phyloP scores from a whole-genome alignment of 2,113 vertebrate genomes.

The Odontophorus gujanensis region DNA sequence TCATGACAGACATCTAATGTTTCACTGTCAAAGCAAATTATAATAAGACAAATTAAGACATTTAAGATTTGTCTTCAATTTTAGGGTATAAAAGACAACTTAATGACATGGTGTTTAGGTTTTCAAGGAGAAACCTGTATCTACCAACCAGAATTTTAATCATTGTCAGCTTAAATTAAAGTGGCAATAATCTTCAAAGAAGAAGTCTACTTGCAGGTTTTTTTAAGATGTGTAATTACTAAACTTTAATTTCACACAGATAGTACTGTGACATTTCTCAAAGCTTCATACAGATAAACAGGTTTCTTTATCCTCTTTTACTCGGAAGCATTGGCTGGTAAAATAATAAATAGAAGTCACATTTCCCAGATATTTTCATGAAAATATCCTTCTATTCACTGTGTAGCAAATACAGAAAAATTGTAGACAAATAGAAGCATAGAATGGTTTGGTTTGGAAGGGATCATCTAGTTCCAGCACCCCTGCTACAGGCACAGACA shows the following conservation, averaged over 20 bases:
- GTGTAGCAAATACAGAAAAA: no score
- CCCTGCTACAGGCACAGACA: no score
- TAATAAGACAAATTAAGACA: conserved; percentile 1
- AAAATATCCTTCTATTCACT: not conserved
- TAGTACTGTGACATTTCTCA: not conserved
- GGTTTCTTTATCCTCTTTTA: not conserved
- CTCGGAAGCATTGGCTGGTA: not conserved
- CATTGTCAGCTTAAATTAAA: not conserved
- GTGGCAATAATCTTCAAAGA: not conserved
- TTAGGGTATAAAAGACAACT: not conserved
- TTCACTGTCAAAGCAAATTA: not conserved
- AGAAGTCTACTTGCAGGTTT: not conserved
- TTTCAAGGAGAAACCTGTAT: not conserved
- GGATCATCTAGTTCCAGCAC: no score
- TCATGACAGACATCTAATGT: not conserved
- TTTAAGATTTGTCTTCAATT: not conserved
- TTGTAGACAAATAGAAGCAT: no score
- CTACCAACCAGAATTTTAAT: conserved; percentile 3
- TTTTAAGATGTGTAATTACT: not conserved
- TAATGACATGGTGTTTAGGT: not conserved
- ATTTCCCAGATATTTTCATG: not conserved
- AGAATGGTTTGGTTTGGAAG: no score
- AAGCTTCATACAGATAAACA: not conserved
- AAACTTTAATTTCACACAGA: not conserved
- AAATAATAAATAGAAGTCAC: not conserved